Conservation (phyloP, 2,113 vertebrate genomes). For the Acanthisitta chloris region DNA sequence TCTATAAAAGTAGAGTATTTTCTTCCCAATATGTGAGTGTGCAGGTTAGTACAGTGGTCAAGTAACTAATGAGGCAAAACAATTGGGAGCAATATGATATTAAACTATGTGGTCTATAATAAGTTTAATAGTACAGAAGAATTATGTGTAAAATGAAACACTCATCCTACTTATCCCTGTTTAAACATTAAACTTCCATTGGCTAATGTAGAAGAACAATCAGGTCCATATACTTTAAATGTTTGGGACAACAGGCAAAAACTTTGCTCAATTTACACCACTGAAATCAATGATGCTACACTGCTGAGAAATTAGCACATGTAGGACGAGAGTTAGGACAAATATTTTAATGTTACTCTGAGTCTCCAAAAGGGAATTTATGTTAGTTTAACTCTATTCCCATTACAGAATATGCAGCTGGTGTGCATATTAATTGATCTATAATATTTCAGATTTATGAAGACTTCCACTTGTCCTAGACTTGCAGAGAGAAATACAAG, state of each 20-base stretch:
- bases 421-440: slow-evolving; percentile 1
- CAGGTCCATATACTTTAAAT: neutral
- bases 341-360: neutral
- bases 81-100: neutral
- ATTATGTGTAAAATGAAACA: neutral
- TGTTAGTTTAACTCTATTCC: neutral
- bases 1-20: neutral
- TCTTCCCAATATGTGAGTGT: neutral
- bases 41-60: neutral
- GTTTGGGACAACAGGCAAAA: neutral
- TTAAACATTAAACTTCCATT: neutral
- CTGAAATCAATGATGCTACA: neutral
- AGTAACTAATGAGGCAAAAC: neutral
- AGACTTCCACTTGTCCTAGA: neutral
- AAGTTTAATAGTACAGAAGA: neutral
- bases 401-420: neutral
- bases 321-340: neutral
- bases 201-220: neutral
- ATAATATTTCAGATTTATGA: slow-evolving; percentile 13
- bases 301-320: neutral
- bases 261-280: neutral
- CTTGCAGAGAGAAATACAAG: neutral
- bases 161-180: neutral
- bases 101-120: neutral
- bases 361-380: neutral